Percentiles rank a stretch among this genome's conserved stretches.
These are phyloP conservation scores for Peromyscus leucopus DNA, from an alignment of 2,113 vertebrate species.

Conservation along the genomic window DNA sequence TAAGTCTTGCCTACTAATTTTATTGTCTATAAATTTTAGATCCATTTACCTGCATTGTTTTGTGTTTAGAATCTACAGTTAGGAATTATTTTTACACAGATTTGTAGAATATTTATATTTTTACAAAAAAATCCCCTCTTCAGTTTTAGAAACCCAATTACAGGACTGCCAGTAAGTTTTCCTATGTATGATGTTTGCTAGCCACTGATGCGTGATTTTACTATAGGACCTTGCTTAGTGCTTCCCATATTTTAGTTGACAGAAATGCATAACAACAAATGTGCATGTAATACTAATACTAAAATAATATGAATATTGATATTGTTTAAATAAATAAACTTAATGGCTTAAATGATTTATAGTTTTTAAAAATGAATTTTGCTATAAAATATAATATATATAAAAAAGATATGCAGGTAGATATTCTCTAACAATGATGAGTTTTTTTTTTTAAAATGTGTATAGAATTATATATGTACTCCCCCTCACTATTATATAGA, in stretches of 20 bases:
- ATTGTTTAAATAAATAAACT: neutral
- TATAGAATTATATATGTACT: neutral
- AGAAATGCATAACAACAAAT: neutral
- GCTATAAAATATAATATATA: no score
- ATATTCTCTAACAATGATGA: neutral
- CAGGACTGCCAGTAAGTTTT: neutral
- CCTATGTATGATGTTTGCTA: neutral
- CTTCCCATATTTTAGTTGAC: neutral
- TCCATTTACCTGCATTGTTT: neutral
- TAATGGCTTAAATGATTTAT: neutral
- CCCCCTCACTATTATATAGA: neutral
- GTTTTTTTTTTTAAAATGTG: conserved; percentile 1
- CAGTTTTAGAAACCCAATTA: neutral
- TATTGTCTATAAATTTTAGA: neutral
- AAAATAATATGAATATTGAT: neutral
- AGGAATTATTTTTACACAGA: neutral
- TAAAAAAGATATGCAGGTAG: neutral
- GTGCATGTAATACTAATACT: neutral
- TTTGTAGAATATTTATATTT: neutral
- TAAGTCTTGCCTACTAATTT: neutral
- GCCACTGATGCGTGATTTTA: neutral
- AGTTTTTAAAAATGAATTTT: neutral
- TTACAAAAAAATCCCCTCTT: neutral
- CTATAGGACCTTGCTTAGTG: neutral
- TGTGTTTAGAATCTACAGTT: neutral